phyloP scores from a whole-genome alignment of 2,797 vertebrate species.

The Thunnus albacares region DNA sequence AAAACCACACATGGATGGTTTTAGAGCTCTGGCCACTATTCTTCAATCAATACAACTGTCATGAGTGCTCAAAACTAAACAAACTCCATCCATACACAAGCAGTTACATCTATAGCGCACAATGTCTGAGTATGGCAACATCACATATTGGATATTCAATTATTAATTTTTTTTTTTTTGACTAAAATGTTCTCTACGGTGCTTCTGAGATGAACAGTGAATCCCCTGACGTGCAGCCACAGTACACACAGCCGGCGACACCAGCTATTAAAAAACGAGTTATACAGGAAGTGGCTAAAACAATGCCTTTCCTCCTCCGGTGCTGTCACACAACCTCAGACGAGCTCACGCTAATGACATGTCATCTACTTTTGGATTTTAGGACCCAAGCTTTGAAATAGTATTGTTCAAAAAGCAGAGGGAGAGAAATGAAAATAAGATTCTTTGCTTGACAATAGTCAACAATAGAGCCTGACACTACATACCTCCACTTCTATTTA shows the following conservation, averaged over 20 bases:
- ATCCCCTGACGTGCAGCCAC: conserved; percentile 49
- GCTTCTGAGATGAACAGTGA: conserved; percentile 25
- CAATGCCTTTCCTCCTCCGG: conserved; percentile 69
- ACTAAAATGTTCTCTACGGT: background rate
- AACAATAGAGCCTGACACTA: background rate
- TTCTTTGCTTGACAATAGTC: background rate
- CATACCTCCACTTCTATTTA: background rate
- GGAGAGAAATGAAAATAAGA: conserved; percentile 19
- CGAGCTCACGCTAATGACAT: conserved; percentile 50
- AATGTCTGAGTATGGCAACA: background rate
- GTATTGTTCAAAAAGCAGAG: background rate
- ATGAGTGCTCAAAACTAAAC: background rate
- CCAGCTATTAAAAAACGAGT: conserved; percentile 77
- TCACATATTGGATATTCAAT: background rate
- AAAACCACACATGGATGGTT: background rate
- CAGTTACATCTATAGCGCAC: background rate
- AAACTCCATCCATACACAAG: background rate
- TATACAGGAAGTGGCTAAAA: conserved; percentile 81
- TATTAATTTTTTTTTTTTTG: background rate
- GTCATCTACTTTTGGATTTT: conserved; percentile 55
- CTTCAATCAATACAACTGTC: background rate
- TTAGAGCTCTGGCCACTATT: background rate
- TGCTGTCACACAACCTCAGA: conserved; percentile 53
- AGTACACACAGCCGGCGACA: conserved; percentile 29
- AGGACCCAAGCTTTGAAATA: conserved; percentile 18